Evolutionary conservation across 2,113 vertebrate genomes (phyloP).

Genomic region (Bagarius yarrelli): DNA sequence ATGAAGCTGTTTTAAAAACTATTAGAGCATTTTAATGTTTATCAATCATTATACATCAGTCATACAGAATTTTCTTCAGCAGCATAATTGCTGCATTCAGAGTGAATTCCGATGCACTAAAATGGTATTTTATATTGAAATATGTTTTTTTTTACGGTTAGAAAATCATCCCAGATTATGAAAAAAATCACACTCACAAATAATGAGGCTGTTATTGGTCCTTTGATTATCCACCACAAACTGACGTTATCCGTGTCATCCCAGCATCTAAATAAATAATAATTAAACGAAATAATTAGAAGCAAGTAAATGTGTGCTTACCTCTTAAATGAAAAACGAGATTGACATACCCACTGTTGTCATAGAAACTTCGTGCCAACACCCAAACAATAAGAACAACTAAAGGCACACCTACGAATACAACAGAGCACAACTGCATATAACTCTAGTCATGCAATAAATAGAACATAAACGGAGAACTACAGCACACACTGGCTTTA

Average conservation of each 20-base stretch:
- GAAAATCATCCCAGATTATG: no score
- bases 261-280: slow-evolving; percentile 68
- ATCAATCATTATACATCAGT: no score
- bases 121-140: no score
- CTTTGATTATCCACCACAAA: slow-evolving; percentile 78
- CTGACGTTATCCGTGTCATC: slow-evolving; percentile 70
- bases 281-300: slow-evolving; percentile 10
- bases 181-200: slow-evolving; percentile 63
- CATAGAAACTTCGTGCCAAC: slow-evolving; percentile 68
- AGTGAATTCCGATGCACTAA: no score
- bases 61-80: no score
- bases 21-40: no score
- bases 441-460: not conserved
- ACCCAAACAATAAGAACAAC: slow-evolving; percentile 70
- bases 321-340: not conserved
- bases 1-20: no score
- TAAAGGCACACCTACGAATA: slow-evolving; percentile 66
- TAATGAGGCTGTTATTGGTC: slow-evolving; percentile 71
- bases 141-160: no score
- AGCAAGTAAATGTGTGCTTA: not conserved
- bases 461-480: not conserved
- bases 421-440: not conserved
- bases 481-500: not conserved
- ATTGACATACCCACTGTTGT: slow-evolving; percentile 67
- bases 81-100: no score